Conservation (phyloP, 2,888 invertebrate species). For the Cryptus viduatorius region DNA sequence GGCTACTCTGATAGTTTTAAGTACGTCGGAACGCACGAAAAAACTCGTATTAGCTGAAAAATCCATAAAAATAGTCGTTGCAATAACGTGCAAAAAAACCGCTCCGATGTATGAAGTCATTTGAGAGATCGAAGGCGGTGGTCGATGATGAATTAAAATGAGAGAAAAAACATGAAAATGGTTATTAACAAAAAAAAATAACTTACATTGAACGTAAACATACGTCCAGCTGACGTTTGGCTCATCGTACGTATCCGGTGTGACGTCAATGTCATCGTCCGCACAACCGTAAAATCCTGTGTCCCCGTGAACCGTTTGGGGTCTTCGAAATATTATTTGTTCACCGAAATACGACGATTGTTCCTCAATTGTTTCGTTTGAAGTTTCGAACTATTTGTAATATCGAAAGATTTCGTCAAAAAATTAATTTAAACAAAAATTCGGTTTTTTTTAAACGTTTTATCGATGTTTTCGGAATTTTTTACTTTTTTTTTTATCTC, state of each 20-base stretch:
- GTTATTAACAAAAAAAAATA: constrained; percentile 9
- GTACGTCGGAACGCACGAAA: constrained; percentile 82
- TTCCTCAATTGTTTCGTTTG: constrained; percentile 47
- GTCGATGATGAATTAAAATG: background rate
- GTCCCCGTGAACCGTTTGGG: constrained; percentile 74
- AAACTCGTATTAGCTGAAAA: constrained; percentile 85
- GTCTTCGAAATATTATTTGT: constrained; percentile 69
- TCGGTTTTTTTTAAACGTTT: background rate
- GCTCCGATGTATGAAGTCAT: background rate
- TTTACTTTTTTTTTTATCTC: background rate
- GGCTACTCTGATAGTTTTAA: constrained; percentile 70
- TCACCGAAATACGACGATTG: constrained; percentile 36
- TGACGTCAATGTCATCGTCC: constrained; percentile 65
- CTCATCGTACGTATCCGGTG: constrained; percentile 60
- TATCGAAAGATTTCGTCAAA: background rate
- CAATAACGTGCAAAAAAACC: constrained; percentile 10
- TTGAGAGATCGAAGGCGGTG: background rate
- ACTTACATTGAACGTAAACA: constrained; percentile 81
- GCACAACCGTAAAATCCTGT: constrained; percentile 83
- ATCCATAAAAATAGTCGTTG: background rate
- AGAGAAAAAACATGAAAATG: background rate
- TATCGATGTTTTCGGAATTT: background rate
- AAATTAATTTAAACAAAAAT: background rate
- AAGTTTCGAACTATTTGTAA: constrained; percentile 68
- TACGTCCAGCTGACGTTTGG: constrained; percentile 77